Base-by-base conservation (phyloP, 2,113 vertebrate species). In the Rhynchopsitta pachyrhyncha region DNA sequence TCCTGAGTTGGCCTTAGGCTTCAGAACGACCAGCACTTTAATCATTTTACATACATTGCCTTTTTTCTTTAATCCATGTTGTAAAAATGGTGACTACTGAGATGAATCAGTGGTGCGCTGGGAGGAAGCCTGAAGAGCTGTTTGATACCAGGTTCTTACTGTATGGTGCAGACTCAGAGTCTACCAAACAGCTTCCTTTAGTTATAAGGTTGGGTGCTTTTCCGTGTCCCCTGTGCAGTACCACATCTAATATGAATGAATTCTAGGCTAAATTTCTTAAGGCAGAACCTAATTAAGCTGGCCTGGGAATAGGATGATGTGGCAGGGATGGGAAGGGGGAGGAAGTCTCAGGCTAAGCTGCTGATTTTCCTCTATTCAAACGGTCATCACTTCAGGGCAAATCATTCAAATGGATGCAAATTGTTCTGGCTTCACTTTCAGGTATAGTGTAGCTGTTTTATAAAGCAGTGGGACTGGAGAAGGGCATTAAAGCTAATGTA, bases 231-330 rank as follows among this genome's bases (percentile, higher is more conserved):
- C 44, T 41, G n/a, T 31, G 37, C 22, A 76, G 57, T 9, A 46
- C 19, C 28, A 10, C 0, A 0, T 41, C 70, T 15, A 37, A 46
- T 10, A 66, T 1, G 1, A 91, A 77, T 0, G 0, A 86, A 88
- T 59, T 73, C 55, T 47, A 64, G 85, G 63, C 52, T 57, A 49
- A 31, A 59, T 37, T 90, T 93, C 50, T 85, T 76, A 82, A 13
- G 52, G 50, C 19, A 77, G 78, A 92, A 67, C 39, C 44, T 47
- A 52, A 85, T 37, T 46, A 92, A 88, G 27, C 11, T 62, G 55
- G 50, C 23, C 18, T 77, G 75, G 13, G 49, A 82, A 82, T 12
- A 17, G 50, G 35, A 59, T 41, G 75, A 50, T 35, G 17, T n/a
- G 13, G 23, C 44, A 39, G n/a, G 28, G 25, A 47, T 75, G 44